phyloP scores from a whole-genome alignment of 2,113 vertebrate species.

The Psettodes erumei region DNA sequence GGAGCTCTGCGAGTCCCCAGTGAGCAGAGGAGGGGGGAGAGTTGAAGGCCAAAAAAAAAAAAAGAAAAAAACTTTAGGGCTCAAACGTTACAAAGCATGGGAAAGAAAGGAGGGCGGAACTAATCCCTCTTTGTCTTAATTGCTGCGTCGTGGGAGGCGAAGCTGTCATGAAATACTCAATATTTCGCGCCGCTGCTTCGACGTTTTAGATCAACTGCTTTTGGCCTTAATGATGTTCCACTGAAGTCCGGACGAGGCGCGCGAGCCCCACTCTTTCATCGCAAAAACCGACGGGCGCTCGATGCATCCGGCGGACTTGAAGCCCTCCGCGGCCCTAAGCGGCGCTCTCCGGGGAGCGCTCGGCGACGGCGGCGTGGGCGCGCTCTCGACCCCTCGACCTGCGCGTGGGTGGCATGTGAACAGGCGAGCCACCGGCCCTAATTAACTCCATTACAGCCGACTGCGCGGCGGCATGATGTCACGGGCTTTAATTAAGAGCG shows the following conservation, averaged over 20 bases:
- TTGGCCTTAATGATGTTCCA: slow-evolving; percentile 3
- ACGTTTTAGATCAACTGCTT: neutral
- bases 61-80: slow-evolving; percentile 4
- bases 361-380: slow-evolving; percentile 23
- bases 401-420: slow-evolving; percentile 4
- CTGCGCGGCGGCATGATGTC: slow-evolving; percentile 27
- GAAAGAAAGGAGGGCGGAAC: neutral
- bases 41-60: neutral
- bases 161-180: slow-evolving; percentile 13
- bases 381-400: slow-evolving; percentile 36
- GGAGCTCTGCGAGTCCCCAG: slow-evolving; percentile 44
- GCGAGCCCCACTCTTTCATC: slow-evolving; percentile 10
- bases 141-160: neutral
- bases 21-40: slow-evolving; percentile 20
- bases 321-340: slow-evolving; percentile 1
- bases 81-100: neutral
- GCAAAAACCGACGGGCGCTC: slow-evolving; percentile 21
- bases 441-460: slow-evolving; percentile 65
- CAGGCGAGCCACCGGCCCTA: slow-evolving; percentile 36
- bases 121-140: neutral
- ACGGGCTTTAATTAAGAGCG: slow-evolving; percentile 44
- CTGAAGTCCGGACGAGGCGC: neutral
- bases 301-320: slow-evolving; percentile 1
- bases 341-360: slow-evolving; percentile 30
- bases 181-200: neutral